phyloP scores from a whole-genome alignment of 2,797 vertebrate species.

The Falco biarmicus region DNA sequence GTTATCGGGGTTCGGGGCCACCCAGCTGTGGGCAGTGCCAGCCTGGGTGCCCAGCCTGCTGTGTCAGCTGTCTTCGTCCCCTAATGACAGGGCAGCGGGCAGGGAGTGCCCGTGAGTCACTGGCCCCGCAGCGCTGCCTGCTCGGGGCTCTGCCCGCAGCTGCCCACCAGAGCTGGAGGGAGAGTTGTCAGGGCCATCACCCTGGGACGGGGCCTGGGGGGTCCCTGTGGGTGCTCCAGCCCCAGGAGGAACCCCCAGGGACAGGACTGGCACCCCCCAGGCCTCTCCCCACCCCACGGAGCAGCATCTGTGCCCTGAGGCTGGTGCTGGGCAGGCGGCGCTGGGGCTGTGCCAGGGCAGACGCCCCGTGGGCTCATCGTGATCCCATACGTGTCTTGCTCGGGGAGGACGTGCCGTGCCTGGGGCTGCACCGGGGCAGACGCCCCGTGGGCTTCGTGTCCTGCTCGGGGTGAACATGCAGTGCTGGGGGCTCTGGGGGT shows the following conservation, averaged over 20 bases:
- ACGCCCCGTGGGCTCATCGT: neutral
- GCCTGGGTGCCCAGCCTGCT: neutral
- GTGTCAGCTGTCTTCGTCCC: neutral
- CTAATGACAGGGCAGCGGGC: neutral
- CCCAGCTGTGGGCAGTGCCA: neutral
- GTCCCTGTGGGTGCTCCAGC: neutral
- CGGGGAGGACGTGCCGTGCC: neutral
- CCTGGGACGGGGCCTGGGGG: neutral
- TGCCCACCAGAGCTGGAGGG: neutral
- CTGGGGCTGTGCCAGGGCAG: neutral
- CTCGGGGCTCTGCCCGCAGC: neutral
- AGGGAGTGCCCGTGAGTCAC: neutral
- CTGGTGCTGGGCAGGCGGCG: neutral
- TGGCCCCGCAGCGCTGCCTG: neutral
- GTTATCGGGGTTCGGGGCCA: neutral
- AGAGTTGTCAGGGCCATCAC: neutral
- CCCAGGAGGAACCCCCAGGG: neutral
- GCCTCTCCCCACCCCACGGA: neutral
- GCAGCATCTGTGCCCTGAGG: neutral
- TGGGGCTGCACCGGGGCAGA: neutral
- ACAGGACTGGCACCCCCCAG: neutral
- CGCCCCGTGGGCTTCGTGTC: neutral
- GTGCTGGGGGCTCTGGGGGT: too few species aligned
- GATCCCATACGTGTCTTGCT: neutral
- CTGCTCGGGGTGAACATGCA: neutral